A percentile compares a stretch with the other conserved stretches of the same genome.
Conservation (phyloP, 2,888 invertebrate species). For the Hyppa rectilinea region DNA sequence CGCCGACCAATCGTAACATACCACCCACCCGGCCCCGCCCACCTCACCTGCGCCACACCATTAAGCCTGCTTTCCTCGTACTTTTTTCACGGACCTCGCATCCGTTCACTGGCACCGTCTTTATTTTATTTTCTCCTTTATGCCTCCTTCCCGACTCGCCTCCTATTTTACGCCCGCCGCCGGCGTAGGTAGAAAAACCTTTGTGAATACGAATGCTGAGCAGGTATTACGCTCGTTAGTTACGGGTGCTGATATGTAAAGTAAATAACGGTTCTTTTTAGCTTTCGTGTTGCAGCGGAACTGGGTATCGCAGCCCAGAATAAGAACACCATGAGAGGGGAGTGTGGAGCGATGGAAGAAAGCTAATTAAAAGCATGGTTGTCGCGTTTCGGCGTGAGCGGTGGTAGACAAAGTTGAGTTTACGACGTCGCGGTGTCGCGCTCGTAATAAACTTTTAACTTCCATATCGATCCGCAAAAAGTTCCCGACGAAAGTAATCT, state of each 20-base stretch:
- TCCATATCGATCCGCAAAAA: constrained; percentile 88
- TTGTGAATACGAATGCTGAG: constrained; percentile 90
- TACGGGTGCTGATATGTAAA: constrained; percentile 88
- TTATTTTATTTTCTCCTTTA: constrained; percentile 90
- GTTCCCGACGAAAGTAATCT: constrained; percentile 88
- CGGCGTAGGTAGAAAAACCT: constrained; percentile 89
- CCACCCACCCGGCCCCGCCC: constrained; percentile 88
- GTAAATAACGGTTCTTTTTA: constrained; percentile 86
- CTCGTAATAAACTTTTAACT: constrained; percentile 87
- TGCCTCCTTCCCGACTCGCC: constrained; percentile 89
- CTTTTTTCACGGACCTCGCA: constrained; percentile 90
- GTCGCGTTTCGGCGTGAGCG: constrained; percentile 55
- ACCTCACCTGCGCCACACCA: constrained; percentile 90
- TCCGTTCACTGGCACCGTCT: constrained; percentile 89
- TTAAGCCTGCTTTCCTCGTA: constrained; percentile 88
- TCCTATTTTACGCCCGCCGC: constrained; percentile 89
- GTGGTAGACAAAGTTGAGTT: constrained; percentile 73
- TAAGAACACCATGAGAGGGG: constrained; percentile 22
- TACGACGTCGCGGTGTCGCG: constrained; percentile 79
- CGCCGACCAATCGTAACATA: constrained; percentile 87
- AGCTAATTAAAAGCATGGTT: constrained; percentile 67
- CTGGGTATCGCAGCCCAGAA: constrained; percentile 38
- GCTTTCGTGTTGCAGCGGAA: constrained; percentile 50
- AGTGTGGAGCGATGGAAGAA: constrained; percentile 30
- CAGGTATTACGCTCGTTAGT: constrained; percentile 90